Percentiles rank a stretch among this genome's conserved stretches.
Conservation (phyloP, 2,797 vertebrate genomes). For the Sorex maritimensis region DNA sequence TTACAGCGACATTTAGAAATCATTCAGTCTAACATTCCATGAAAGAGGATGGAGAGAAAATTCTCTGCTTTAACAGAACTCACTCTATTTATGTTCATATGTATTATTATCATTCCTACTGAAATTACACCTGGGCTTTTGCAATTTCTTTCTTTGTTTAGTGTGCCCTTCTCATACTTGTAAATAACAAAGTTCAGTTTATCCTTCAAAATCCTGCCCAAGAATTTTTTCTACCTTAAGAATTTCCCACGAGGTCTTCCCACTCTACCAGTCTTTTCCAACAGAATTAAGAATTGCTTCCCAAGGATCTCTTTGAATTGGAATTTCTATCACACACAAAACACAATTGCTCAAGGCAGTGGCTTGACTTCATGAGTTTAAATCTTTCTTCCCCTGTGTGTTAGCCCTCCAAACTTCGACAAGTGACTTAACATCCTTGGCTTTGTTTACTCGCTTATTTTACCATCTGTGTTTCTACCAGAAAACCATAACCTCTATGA, state of each 20-base stretch:
- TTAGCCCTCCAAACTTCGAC: not conserved
- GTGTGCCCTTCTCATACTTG: not conserved
- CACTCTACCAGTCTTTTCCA: not conserved
- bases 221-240: not conserved
- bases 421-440: constrained; percentile 32
- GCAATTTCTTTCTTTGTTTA: not conserved
- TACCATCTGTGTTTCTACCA: not conserved
- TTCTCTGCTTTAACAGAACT: not conserved
- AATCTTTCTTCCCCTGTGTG: not conserved
- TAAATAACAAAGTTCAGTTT: not conserved
- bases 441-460: constrained; percentile 48
- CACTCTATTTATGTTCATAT: not conserved
- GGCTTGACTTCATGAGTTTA: constrained; percentile 42
- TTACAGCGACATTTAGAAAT: constrained; percentile 14
- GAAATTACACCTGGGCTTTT: not conserved
- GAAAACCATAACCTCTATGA: constrained; percentile 1
- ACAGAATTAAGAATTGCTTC: constrained; percentile 29
- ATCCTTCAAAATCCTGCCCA: constrained; percentile 34
- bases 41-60: not conserved
- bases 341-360: not conserved
- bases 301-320: constrained; percentile 20
- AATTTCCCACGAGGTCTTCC: not conserved
- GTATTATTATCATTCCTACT: not conserved
- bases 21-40: constrained; percentile 44
- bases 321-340: constrained; percentile 7